Evolutionary conservation across 92 coral and sea anemone genomes (phyloP), one percentile per base, ranked within the genome.

Genomic region (Epizoanthus ramosus): DNA sequence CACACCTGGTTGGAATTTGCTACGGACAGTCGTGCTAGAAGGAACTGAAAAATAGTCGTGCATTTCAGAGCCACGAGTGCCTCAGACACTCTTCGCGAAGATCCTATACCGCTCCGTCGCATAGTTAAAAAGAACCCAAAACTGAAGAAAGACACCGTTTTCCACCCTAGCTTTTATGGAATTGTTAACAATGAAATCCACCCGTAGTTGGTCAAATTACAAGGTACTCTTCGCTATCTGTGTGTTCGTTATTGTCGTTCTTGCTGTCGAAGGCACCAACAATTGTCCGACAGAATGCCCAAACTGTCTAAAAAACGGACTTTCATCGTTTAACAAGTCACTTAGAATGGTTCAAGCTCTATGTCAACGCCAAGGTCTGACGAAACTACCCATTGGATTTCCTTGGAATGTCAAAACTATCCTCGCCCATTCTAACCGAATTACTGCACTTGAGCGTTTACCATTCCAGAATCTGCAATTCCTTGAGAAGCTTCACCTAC

Each of bases 401-500:
- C 82, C 82, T 4, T 10, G 57, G 45, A 77, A 77, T 47, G 39
- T 77, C 57, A 43, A 22, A 28, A 41, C 71, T 2, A 21, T 77
- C 19, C 14, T 56, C 19, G 82, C 82, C 3, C 2, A 77, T 77
- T 22, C 41, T 3, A 77, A 77, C 39, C 63, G 63, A 47, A 41
- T 77, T 10, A 22, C 71, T 12, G 1, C 52, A 17, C 82, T 77
- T 41, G 56, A 77, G 25, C 82, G 82, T 33, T 60, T 65, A 15
- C 66, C 82, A 60, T 60, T 77, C 50, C 17, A 61, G 39, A 60
- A 77, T n/a, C 50, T 77, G 3, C 65, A 43, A 19, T 31, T 61
- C 24, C 80, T 93, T 16, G 56, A 89, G 53, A 56, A 16, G 6
- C 79, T 93, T n/a, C 74, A 84, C 53, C 63, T 93, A 57, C 31